Evolutionary conservation across 2,797 vertebrate genomes (phyloP).

Genomic region (Hyperoplus immaculatus): DNA sequence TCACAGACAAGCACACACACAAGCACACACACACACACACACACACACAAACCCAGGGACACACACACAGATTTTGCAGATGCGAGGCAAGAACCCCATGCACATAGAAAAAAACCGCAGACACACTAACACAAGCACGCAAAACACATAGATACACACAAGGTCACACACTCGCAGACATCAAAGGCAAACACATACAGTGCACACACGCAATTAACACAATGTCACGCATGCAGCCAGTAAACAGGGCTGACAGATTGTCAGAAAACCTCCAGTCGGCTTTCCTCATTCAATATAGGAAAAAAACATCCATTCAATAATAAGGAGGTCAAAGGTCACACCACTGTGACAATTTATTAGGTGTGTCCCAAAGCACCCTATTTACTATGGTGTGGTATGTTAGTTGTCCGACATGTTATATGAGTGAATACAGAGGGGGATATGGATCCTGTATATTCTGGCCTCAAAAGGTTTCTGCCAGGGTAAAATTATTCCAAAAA

Average conservation of each 20-base stretch:
- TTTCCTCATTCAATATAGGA: neutral
- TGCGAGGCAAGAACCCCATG: conserved; percentile 2
- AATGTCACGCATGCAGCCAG: neutral
- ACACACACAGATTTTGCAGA: neutral
- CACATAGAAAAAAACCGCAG: neutral
- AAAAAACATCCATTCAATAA: neutral
- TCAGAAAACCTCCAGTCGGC: neutral
- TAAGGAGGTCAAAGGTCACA: conserved; percentile 25
- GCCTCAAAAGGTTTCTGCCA: too few species aligned
- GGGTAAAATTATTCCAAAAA: too few species aligned
- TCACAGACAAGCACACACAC: conserved; percentile 1
- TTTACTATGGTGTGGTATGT: neutral
- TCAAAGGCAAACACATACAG: neutral
- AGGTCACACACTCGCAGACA: conserved; percentile 10
- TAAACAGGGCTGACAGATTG: neutral
- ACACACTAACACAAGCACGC: neutral
- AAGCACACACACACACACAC: conserved; percentile 27
- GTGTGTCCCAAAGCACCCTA: neutral
- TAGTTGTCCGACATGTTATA: too few species aligned
- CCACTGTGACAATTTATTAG: neutral
- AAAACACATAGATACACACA: neutral
- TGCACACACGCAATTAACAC: neutral
- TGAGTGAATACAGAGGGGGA: too few species aligned
- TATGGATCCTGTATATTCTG: too few species aligned
- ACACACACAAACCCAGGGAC: neutral